phyloP scores from a whole-genome alignment of 2,888 invertebrate species.

The Microctonus aethiopoides region DNA sequence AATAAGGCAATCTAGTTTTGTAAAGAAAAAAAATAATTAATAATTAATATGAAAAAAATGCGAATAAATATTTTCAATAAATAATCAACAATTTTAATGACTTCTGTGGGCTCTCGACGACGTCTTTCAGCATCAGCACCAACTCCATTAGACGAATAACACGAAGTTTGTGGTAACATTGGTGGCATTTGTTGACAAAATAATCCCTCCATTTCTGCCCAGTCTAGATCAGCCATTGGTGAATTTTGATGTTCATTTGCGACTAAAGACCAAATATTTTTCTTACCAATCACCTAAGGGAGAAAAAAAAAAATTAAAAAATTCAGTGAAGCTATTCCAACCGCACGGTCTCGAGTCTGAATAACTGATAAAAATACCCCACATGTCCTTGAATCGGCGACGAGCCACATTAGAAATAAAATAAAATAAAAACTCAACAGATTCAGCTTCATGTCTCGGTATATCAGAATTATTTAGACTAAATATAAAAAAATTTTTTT shows the following conservation, averaged over 20 bases:
- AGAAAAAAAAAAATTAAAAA: constrained; percentile 9
- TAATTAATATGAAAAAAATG: constrained; percentile 4
- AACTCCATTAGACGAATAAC: constrained; percentile 70
- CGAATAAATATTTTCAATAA: constrained; percentile 4
- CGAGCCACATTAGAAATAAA: neutral
- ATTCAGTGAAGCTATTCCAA: constrained; percentile 37
- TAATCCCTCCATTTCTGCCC: constrained; percentile 92
- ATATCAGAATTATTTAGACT: neutral
- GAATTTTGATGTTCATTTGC: constrained; percentile 86
- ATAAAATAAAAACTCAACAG: neutral
- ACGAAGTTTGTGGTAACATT: constrained; percentile 63
- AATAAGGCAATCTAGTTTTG: constrained; percentile 81
- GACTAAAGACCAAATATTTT: constrained; percentile 93
- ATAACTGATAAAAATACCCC: constrained; percentile 45
- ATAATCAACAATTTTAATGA: constrained; percentile 49
- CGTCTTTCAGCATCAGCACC: constrained; percentile 71
- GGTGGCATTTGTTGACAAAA: constrained; percentile 88
- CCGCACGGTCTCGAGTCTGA: constrained; percentile 41
- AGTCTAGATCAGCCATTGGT: constrained; percentile 87
- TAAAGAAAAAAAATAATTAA: constrained; percentile 27
- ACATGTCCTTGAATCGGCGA: constrained; percentile 39
- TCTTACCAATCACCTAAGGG: constrained; percentile 83
- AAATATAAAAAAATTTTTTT: neutral
- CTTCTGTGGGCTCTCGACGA: constrained; percentile 84
- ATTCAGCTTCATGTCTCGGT: neutral